These are phyloP conservation scores for Mormoops blainvillei DNA, from an alignment of 2,113 vertebrate genomes.

Conservation along the genomic window DNA sequence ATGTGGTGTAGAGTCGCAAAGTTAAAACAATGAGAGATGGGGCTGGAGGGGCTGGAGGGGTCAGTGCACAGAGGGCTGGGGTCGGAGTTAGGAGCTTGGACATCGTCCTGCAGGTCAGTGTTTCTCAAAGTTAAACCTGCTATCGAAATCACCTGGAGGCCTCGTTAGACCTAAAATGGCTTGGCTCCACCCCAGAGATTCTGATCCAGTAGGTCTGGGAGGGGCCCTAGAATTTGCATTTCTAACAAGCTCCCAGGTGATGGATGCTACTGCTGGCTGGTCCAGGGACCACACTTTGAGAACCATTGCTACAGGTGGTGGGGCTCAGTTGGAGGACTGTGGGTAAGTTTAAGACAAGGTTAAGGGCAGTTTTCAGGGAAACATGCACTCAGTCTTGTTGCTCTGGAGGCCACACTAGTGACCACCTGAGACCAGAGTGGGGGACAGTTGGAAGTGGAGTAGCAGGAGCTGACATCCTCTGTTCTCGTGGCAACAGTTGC, in stretches of 20 bases:
- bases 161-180: not conserved
- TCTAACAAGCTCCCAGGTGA: not conserved
- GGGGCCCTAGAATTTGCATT: not conserved
- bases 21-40: not conserved
- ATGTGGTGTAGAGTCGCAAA: rapidly evolving
- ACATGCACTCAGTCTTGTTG: not conserved
- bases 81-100: not conserved
- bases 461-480: not conserved
- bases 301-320: not conserved
- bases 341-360: not conserved
- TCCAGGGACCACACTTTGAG: not conserved
- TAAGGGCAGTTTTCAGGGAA: not conserved
- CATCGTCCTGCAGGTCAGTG: not conserved
- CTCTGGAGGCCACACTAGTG: not conserved
- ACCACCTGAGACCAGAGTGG: not conserved
- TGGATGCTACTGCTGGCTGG: not conserved
- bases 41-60: not conserved
- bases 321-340: not conserved
- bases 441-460: not conserved
- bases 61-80: not conserved
- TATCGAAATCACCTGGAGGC: not conserved
- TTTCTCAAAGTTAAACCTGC: not conserved
- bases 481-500: not conserved
- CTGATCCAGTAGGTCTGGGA: not conserved
- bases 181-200: not conserved